These are phyloP conservation scores for Zygothrica quintamaculata DNA, from an alignment of 2,888 invertebrate genomes.

Conservation along the genomic window DNA sequence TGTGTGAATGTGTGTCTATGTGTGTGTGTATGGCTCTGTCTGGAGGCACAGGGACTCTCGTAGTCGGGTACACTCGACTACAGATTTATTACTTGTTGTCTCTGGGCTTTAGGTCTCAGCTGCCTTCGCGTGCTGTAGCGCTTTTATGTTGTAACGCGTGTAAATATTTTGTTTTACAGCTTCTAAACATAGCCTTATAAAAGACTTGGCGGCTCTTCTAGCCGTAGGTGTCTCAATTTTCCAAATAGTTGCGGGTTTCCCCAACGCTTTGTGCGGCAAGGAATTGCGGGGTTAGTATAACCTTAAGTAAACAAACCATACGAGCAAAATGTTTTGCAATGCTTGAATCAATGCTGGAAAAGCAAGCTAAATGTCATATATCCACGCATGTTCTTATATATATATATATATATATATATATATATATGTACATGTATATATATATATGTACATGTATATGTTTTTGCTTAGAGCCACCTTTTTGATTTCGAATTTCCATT, in stretches of 20 bases:
- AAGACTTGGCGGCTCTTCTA: conserved; percentile 48
- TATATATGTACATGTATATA: conserved; percentile 7
- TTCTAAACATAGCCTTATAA: conserved; percentile 63
- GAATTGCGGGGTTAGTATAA: too few relatives aligned
- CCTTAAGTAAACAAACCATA: conserved; percentile 54
- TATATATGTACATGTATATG: conserved; percentile 5
- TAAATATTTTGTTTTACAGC: conserved; percentile 81
- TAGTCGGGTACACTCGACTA: too few relatives aligned
- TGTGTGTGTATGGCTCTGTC: too few relatives aligned
- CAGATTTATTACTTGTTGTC: too few relatives aligned
- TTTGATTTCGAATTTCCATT: conserved; percentile 53
- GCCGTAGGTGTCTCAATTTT: conserved; percentile 74
- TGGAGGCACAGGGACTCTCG: too few relatives aligned
- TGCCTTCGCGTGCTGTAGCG: conserved; percentile 69
- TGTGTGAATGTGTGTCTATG: too few relatives aligned
- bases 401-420: conserved; percentile 1
- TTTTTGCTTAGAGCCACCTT: conserved; percentile 43
- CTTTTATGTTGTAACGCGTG: conserved; percentile 76
- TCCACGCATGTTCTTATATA: conserved; percentile 16
- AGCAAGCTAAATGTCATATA: conserved; percentile 26
- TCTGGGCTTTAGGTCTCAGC: conserved; percentile 25
- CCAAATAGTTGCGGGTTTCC: conserved; percentile 60
- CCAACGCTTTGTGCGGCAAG: neutral
- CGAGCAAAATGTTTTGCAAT: conserved; percentile 50
- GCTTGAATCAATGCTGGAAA: conserved; percentile 61